Conservation (phyloP, 2,113 vertebrate species). For the Pygoscelis antarcticus region DNA sequence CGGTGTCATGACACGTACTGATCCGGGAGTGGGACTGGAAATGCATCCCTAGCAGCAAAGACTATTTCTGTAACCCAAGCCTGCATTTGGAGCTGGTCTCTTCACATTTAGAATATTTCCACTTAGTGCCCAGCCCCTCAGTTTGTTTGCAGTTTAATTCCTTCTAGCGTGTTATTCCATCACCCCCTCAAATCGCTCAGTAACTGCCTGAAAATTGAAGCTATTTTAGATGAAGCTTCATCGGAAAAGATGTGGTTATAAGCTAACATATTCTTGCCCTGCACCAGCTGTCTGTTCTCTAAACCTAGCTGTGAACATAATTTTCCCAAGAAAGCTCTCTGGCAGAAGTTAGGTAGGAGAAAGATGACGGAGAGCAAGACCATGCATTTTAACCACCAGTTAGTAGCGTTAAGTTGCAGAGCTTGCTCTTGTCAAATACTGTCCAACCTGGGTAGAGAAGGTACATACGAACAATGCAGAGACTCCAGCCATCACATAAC, state of each 20-base stretch:
- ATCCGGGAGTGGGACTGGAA: background rate
- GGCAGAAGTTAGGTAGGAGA: background rate
- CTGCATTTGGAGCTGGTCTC: background rate
- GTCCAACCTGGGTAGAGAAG: background rate
- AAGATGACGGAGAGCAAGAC: background rate
- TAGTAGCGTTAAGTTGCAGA: background rate
- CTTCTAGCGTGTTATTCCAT: background rate
- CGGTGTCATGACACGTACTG: background rate
- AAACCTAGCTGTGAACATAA: conserved; percentile 20
- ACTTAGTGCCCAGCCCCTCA: background rate
- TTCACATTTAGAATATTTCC: conserved; percentile 42
- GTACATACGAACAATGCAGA: background rate
- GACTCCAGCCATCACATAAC: background rate
- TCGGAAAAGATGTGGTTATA: background rate
- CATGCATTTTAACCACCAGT: background rate
- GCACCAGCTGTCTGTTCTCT: conserved; percentile 38
- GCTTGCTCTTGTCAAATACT: background rate
- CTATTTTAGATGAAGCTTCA: conserved; percentile 31
- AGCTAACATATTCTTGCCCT: background rate
- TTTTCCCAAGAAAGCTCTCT: conserved; percentile 47
- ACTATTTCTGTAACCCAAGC: background rate
- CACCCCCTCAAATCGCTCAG: background rate
- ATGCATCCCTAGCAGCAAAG: background rate
- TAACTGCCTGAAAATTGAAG: conserved; percentile 5
- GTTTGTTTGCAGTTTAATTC: background rate